These are phyloP conservation scores for Antigone vipio DNA, from an alignment of 2,113 vertebrate genomes.

Conservation along the genomic window DNA sequence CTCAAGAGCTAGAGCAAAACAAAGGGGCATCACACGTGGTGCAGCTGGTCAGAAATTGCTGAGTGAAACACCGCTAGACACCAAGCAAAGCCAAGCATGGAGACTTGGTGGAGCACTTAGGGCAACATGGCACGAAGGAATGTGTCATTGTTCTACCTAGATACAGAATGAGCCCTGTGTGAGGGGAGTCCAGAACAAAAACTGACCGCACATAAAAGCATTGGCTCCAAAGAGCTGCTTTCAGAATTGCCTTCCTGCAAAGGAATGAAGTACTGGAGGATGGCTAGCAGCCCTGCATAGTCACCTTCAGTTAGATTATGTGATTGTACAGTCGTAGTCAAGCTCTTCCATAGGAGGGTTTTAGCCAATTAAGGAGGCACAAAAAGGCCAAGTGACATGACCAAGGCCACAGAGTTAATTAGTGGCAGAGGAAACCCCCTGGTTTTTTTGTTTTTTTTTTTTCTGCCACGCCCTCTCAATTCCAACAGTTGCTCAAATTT, in stretches of 20 bases:
- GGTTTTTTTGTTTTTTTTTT: neutral
- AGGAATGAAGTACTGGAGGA: fast-evolving
- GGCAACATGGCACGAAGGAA: neutral
- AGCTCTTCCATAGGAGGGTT: neutral
- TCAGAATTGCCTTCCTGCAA: neutral
- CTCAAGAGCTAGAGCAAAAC: neutral
- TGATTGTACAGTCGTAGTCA: neutral
- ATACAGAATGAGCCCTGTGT: neutral
- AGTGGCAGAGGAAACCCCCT: neutral
- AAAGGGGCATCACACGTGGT: neutral
- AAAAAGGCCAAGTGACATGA: neutral
- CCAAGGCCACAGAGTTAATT: neutral
- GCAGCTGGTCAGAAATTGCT: neutral
- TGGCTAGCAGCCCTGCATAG: neutral
- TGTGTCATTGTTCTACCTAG: fast-evolving
- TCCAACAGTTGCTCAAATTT: neutral
- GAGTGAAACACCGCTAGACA: fast-evolving
- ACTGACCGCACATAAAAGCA: neutral
- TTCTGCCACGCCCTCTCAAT: neutral
- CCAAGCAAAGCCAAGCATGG: fast-evolving
- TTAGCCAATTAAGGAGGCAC: neutral
- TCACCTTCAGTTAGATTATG: neutral
- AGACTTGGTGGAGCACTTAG: neutral
- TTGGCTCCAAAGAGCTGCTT: neutral
- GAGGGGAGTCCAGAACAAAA: neutral